Evolutionary conservation across 2,888 invertebrate genomes (phyloP).

Genomic region (Arctia plantaginis): DNA sequence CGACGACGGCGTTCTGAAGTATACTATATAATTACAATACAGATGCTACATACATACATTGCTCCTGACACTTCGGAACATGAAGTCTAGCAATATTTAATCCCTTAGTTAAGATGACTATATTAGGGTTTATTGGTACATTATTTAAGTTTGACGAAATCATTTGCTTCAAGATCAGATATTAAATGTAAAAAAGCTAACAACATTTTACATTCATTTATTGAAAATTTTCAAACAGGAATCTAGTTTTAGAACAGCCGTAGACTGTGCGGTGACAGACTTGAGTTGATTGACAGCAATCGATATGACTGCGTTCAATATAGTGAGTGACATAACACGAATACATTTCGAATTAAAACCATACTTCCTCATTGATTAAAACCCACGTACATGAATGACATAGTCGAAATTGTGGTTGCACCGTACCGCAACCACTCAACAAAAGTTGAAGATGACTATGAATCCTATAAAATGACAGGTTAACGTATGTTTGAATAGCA

Average conservation of each 20-base stretch:
- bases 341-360: neutral
- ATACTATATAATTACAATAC: too few species aligned
- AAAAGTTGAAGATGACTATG: neutral
- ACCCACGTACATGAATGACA: neutral
- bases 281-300: conserved; percentile 32
- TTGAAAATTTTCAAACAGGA: neutral
- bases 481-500: neutral
- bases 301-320: conserved; percentile 51
- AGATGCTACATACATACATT: neutral
- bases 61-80: neutral
- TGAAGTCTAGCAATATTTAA: neutral
- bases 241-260: conserved; percentile 39
- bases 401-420: neutral
- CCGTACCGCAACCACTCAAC: neutral
- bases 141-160: too few species aligned
- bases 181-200: neutral
- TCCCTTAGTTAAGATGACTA: neutral
- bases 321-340: conserved; percentile 24
- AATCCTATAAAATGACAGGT: too few species aligned
- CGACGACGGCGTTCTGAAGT: conserved; percentile 47
- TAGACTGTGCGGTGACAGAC: conserved; percentile 47
- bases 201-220: neutral
- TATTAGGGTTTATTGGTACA: neutral
- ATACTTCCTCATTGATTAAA: too few species aligned
- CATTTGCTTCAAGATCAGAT: too few species aligned